Conservation (phyloP, 2,113 vertebrate genomes). For the Uropsilus gracilis region DNA sequence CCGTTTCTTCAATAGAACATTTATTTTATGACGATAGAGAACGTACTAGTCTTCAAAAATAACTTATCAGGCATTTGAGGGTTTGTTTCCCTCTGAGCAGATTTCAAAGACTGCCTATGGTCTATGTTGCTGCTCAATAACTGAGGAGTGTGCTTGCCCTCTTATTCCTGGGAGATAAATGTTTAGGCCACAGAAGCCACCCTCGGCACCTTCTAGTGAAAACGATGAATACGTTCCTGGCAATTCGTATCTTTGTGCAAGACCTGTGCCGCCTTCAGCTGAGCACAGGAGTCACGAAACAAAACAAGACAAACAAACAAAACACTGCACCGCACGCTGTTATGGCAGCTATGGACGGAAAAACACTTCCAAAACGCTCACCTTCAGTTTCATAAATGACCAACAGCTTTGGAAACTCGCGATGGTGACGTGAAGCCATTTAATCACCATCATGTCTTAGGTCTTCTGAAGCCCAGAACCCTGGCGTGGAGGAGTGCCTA, state of each 20-base stretch:
- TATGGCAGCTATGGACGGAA: neutral
- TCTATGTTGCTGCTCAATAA: conserved; percentile 6
- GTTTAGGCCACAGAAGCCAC: neutral
- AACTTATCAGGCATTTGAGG: neutral
- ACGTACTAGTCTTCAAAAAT: neutral
- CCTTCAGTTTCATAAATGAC: neutral
- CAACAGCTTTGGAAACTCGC: neutral
- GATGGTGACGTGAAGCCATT: neutral
- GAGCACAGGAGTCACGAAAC: neutral
- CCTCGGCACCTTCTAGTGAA: neutral
- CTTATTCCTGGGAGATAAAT: neutral
- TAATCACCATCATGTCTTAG: conserved; percentile 61
- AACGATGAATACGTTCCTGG: neutral
- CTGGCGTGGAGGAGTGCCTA: conserved; percentile 24
- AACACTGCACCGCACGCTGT: neutral
- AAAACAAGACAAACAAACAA: no score
- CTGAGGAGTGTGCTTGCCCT: neutral
- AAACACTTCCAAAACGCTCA: conserved; percentile 6
- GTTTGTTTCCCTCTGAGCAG: neutral
- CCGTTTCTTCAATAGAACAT: neutral
- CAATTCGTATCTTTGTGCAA: neutral
- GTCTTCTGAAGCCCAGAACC: conserved; percentile 44
- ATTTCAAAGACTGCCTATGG: neutral
- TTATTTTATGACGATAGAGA: conserved; percentile 12
- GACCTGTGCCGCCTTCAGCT: neutral